Percentiles rank a stretch among this genome's conserved stretches.
Conservation (phyloP, 2,797 vertebrate species). For the Mallotus villosus region DNA sequence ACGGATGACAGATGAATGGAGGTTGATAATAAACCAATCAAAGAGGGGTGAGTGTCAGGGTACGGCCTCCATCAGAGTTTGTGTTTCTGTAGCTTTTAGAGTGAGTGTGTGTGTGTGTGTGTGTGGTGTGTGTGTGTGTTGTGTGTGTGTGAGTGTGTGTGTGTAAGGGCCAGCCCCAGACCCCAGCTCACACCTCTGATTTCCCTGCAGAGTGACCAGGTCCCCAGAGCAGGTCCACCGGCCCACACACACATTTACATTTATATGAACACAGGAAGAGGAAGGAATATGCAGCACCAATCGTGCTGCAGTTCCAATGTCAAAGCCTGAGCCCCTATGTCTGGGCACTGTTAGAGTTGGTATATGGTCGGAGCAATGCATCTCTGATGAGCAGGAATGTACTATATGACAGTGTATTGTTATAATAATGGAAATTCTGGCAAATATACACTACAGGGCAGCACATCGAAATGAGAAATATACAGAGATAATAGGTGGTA, state of each 20-base stretch:
- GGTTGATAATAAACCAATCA: not conserved
- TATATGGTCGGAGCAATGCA: slow-evolving; percentile 52
- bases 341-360: slow-evolving; percentile 55
- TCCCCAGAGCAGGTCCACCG: slow-evolving; percentile 58
- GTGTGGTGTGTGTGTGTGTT: not conserved
- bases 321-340: slow-evolving; percentile 53
- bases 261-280: slow-evolving; percentile 70
- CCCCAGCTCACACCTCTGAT: slow-evolving; percentile 51
- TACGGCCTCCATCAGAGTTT: not conserved
- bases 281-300: slow-evolving; percentile 59
- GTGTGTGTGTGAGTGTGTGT: not conserved
- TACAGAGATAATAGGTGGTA: not conserved
- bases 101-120: not conserved
- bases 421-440: not conserved
- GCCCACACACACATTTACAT: slow-evolving; percentile 73
- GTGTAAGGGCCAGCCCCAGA: slow-evolving; percentile 44
- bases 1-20: not conserved
- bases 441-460: not conserved
- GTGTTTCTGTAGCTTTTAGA: not conserved
- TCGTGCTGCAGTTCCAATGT: slow-evolving; percentile 61
- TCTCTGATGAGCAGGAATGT: slow-evolving; percentile 26
- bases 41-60: not conserved
- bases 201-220: slow-evolving; percentile 55
- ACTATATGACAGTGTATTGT: not conserved
- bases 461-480: not conserved